Evolutionary conservation across 2,888 invertebrate species (phyloP).

Genomic region (Ligdia adustata): DNA sequence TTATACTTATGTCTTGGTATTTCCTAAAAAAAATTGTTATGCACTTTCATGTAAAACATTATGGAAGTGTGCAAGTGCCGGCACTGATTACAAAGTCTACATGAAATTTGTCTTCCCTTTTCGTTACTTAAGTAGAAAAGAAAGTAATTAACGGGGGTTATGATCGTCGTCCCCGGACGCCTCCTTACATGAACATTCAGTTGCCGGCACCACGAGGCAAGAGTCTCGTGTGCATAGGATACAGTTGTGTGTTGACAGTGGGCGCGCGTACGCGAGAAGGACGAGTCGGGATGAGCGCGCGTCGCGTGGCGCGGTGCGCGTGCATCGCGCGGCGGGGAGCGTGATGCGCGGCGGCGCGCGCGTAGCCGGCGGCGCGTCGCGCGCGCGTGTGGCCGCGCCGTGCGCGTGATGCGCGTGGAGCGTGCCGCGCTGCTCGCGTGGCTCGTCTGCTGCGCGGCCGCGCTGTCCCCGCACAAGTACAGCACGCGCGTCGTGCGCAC

Average conservation of each 20-base stretch:
- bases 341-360: slow-evolving; percentile 56
- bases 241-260: slow-evolving; percentile 52
- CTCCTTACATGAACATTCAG: too few species aligned
- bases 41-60: too few species aligned
- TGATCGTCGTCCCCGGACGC: too few species aligned
- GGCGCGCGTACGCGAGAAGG: slow-evolving; percentile 63
- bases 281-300: slow-evolving; percentile 41
- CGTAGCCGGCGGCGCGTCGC: slow-evolving; percentile 57
- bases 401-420: slow-evolving; percentile 78
- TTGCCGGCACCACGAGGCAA: too few species aligned
- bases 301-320: slow-evolving; percentile 56
- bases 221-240: too few species aligned
- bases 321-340: slow-evolving; percentile 55
- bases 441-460: slow-evolving; percentile 81
- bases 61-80: too few species aligned
- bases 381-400: slow-evolving; percentile 58
- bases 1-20: background rate
- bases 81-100: too few species aligned
- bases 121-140: too few species aligned
- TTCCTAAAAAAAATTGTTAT: too few species aligned
- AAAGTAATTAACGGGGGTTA: too few species aligned
- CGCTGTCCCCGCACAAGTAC: slow-evolving; percentile 88
- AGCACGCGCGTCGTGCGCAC: slow-evolving; percentile 93
- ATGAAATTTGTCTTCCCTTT: too few species aligned
- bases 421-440: slow-evolving; percentile 83